Evolutionary conservation across 2,797 vertebrate genomes (phyloP), one percentile per base, ranked within the genome.

Genomic region (Thripadectes ignobilis): DNA sequence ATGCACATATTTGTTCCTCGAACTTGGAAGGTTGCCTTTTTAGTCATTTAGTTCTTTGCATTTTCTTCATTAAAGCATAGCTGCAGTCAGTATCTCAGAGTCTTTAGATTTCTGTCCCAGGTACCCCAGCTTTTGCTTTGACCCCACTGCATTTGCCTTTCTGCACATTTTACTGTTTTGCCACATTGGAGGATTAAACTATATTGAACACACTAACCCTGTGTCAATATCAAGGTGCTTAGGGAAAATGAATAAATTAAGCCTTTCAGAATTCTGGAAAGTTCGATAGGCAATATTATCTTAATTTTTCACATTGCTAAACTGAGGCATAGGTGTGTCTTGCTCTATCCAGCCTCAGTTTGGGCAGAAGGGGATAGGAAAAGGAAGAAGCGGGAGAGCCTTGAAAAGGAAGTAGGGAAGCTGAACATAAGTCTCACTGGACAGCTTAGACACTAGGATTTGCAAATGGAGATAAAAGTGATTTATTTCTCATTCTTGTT

Each of bases 381-480:
- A 49, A 21, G 21, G 43, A 14, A 55, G 55, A 71, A 66, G 36
- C 23, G 30, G 46, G 41, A 73, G 27, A 89, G 26, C 71, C 54
- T 82, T 76, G 61, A 71, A 83, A 86, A 73, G 59, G 51, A 90
- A 82, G 59, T 49, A 75, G 63, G 43, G 80, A 71, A 84, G 41
- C 66, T 72, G 82, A 82, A 61, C 12, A 6, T 88, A 94, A 81
- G 52, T 96, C 90, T 95, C 90, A 67, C 1, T 2, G 5, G 72
- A 59, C 65, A 85, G 48, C 79, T 91, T 85, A 80, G 85, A 88
- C 58, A 85, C 86, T 32, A 81, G 65, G 61, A 59, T 95, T 96
- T 96, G 89, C 71, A 92, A 96, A 96, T 94, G 83, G 76, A 94
- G 55, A 87, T 92, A 85, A 95, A 96, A 93, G 43, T 95, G 88